A percentile compares a stretch with the other conserved stretches of the same genome.
phyloP scores from a whole-genome alignment of 2,797 vertebrate genomes.

The Mallotus villosus region DNA sequence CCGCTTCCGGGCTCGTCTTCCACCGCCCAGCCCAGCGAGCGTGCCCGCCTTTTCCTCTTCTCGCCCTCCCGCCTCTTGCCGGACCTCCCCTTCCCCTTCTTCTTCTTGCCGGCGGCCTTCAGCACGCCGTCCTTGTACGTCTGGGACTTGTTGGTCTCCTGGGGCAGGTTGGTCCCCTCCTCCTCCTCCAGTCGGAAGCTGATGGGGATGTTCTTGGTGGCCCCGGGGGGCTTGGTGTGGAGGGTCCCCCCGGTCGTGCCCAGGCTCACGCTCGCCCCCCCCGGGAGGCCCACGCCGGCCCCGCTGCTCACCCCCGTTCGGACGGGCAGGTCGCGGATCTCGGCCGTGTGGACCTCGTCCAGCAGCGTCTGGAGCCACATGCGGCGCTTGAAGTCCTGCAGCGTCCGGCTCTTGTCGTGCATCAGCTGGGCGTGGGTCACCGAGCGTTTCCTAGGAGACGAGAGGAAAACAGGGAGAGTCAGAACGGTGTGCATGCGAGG shows the following conservation, averaged over 20 bases:
- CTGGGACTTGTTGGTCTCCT: slow-evolving; percentile 94
- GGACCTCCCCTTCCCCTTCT: slow-evolving; percentile 84
- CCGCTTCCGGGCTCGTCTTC: slow-evolving; percentile 56
- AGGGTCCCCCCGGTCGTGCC: slow-evolving; percentile 73
- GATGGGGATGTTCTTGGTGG: slow-evolving; percentile 86
- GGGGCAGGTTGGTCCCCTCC: slow-evolving; percentile 87
- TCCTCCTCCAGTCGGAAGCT: slow-evolving; percentile 80
- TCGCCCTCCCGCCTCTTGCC: slow-evolving; percentile 91
- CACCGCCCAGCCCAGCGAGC: slow-evolving; percentile 64
- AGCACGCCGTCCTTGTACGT: slow-evolving; percentile 83
- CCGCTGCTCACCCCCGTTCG: slow-evolving; percentile 57
- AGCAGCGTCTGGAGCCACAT: slow-evolving; percentile 92
- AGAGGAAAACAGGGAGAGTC: neutral
- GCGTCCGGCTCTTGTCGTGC: slow-evolving; percentile 93
- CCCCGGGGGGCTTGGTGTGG: slow-evolving; percentile 86
- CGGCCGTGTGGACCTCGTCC: slow-evolving; percentile 91
- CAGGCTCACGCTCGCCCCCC: slow-evolving; percentile 48
- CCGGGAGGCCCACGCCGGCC: slow-evolving; percentile 40
- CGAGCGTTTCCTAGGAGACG: slow-evolving; percentile 80
- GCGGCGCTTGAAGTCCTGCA: slow-evolving; percentile 89
- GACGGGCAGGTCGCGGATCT: slow-evolving; percentile 80
- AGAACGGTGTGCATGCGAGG: neutral
- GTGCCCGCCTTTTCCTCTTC: slow-evolving; percentile 87
- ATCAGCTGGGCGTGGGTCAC: slow-evolving; percentile 95
- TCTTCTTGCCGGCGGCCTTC: slow-evolving; percentile 82